Evolutionary conservation across 1,140 invertebrate species (phyloP).

Genomic region (Philaenus spumarius): DNA sequence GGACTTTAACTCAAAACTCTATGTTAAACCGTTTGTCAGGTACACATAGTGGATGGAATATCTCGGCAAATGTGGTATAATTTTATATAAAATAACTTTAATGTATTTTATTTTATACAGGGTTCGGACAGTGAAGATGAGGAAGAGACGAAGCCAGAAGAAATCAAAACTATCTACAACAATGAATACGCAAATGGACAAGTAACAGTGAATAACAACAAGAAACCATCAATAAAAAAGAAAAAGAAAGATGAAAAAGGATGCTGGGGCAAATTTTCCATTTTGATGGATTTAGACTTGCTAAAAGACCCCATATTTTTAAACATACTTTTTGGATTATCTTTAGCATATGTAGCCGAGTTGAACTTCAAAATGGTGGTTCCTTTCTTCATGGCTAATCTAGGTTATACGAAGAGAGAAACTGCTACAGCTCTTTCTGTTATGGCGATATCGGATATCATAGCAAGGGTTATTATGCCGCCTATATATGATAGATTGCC

Average conservation of each 20-base stretch:
- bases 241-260: conserved; percentile 34
- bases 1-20: too few species aligned
- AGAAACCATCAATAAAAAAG: background rate
- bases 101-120: conserved; percentile 8
- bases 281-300: conserved; percentile 57
- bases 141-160: background rate
- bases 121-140: conserved; percentile 18
- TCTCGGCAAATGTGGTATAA: too few species aligned
- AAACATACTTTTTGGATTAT: conserved; percentile 58
- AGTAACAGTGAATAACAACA: conserved; percentile 6
- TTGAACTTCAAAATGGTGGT: conserved; percentile 58
- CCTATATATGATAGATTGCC: conserved; percentile 60
- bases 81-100: too few species aligned
- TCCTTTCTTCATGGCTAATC: conserved; percentile 59
- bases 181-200: conserved; percentile 8
- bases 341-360: conserved; percentile 57
- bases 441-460: conserved; percentile 27
- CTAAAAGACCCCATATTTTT: conserved; percentile 56
- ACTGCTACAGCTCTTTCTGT: conserved; percentile 24
- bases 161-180: background rate
- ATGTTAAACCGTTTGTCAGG: too few species aligned
- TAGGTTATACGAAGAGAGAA: conserved; percentile 47
- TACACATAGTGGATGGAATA: too few species aligned
- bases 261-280: conserved; percentile 56
- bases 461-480: conserved; percentile 42